phyloP scores from a whole-genome alignment of 2,113 vertebrate genomes.

The Pygoscelis antarcticus region DNA sequence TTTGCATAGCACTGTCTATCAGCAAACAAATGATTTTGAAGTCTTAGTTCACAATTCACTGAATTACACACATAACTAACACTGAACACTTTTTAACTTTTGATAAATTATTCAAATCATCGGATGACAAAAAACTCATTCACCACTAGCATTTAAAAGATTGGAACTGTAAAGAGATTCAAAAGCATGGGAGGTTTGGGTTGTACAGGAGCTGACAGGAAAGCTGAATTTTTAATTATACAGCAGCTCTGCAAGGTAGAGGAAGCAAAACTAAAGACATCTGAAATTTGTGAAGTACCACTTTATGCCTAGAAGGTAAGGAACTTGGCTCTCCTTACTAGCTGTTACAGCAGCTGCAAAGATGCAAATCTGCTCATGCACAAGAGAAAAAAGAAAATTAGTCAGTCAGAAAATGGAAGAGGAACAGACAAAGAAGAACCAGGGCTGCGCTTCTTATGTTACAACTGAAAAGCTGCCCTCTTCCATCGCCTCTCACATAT shows the following conservation, averaged over 20 bases:
- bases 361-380: not conserved
- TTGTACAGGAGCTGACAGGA: not conserved
- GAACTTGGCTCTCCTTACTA: not conserved
- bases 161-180: not conserved
- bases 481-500: not conserved
- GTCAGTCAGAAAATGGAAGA: not conserved
- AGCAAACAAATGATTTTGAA: not conserved
- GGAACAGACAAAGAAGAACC: slow-evolving; percentile 23
- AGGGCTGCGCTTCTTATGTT: not conserved
- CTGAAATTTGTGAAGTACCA: not conserved
- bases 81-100: not conserved
- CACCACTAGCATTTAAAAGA: not conserved
- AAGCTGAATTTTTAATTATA: not conserved
- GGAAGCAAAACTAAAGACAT: not conserved
- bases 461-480: not conserved
- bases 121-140: not conserved
- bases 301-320: not conserved
- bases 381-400: not conserved
- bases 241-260: not conserved
- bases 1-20: slow-evolving; percentile 1
- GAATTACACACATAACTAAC: not conserved
- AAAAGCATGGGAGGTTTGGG: not conserved
- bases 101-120: not conserved
- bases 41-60: not conserved
- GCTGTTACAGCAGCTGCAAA: not conserved